Base-by-base conservation (phyloP, 2,888 invertebrate species). In the Cephalotes varians region DNA sequence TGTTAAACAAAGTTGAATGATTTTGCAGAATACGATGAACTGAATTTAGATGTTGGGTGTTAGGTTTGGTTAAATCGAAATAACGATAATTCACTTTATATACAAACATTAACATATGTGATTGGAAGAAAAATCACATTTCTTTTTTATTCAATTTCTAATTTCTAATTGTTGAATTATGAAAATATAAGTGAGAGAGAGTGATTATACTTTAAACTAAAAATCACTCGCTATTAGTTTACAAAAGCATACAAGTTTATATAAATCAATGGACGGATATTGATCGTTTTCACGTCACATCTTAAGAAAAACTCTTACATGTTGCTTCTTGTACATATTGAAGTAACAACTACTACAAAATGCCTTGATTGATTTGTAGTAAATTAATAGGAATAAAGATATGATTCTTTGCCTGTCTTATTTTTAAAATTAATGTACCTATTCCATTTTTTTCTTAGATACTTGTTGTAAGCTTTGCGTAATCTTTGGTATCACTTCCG, bases 401-500 rank as follows among this genome's bases (percentile, higher is more conserved):
- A n/a, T 54, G 51, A 10, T 21, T 54, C 31, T 21, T 25, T 65
- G 21, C 34, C n/a, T 40, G 34, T 10, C 15, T 31, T n/a, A 54
- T 21, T 21, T 28, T 40, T 67, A 5, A 67, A 21, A 1, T 44
- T 67, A 79, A 44, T 18, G 12, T 18, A 18, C 71, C 88, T 91
- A 92, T 87, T 92, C 83, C 21, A 85, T 76, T 86, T 92, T 92
- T 47, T 89, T 88, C n/a, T 87, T 84, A 9, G 79, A 21, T 31
- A 54, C 37, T 34, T 76, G 25, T 47, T 65, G 64, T 0, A 93
- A 56, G 74, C 79, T 86, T n/a, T 90, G 87, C 21, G 56, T 76
- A 25, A 95, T 94, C 91, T 95, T 96, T 92, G 96, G 96, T 60
- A 96, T 88, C 44, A 98, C 93, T 93, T 99, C 98, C 0, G 98